phyloP scores from a whole-genome alignment of 2,888 invertebrate species.

The Blomia tropicalis region DNA sequence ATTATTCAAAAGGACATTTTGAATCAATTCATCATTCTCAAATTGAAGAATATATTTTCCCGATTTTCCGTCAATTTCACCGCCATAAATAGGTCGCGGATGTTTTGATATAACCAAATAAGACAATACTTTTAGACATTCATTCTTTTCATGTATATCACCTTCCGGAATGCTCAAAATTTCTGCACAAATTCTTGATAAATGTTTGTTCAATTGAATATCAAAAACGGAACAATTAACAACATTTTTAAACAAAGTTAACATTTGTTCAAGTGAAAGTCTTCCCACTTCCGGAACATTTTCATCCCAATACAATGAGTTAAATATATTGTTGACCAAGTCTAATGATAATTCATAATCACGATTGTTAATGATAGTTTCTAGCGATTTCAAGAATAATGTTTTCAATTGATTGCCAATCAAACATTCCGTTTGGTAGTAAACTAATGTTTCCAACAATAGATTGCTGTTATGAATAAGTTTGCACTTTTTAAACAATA shows the following conservation, averaged over 20 bases:
- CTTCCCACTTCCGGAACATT: background rate
- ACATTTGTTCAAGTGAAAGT: conserved; percentile 14
- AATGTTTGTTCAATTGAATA: conserved; percentile 5
- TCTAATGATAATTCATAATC: background rate
- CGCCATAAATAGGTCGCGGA: conserved; percentile 12
- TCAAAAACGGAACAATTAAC: conserved; percentile 19
- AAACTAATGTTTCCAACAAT: background rate
- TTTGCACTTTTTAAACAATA: conserved; percentile 1
- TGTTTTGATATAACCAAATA: conserved; percentile 9
- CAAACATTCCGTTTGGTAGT: background rate
- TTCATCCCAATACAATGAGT: background rate
- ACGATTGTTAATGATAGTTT: background rate
- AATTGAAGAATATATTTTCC: conserved; percentile 13
- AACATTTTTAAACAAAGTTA: conserved; percentile 17
- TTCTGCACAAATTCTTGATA: background rate
- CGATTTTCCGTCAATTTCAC: background rate
- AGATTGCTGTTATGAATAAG: background rate
- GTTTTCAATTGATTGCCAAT: background rate
- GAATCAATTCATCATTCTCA: background rate
- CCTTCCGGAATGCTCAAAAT: background rate
- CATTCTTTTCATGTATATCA: background rate
- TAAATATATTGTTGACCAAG: background rate
- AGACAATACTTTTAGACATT: background rate
- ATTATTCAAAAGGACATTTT: background rate
- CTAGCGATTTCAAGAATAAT: background rate